Base-by-base conservation (phyloP, 2,888 invertebrate species). In the Drosophila recens region DNA sequence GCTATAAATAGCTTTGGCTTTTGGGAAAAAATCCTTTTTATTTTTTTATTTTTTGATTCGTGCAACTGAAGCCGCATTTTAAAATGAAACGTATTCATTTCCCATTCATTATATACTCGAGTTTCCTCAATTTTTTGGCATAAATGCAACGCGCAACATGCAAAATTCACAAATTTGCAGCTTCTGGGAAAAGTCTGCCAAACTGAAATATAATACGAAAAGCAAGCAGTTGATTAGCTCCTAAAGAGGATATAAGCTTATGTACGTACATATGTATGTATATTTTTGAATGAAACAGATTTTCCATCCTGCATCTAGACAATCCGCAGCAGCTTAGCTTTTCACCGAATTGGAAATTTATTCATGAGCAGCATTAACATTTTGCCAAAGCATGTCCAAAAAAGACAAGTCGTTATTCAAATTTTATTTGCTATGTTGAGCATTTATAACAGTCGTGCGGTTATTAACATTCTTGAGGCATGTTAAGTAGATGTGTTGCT, bases 301-400 rank as follows among this genome's bases (percentile, higher is more conserved):
- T 34, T 45, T 23, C 23, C 30, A 45, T 6, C 9, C 34, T 36
- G 45, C 23, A 45, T 17, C 34, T 23, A 45, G 46, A 30, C 15
- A 58, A 48, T 38, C 36, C 15, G 57, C 57, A 58, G 46, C 57
- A 38, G 57, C 23, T 38, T 46, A 17, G 46, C 30, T 48, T 45
- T 53, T 27, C 45, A 53, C 15, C 34, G 6, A 45, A 9, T 45
- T 53, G 62, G 36, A 62, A 62, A 53, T 62, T 62, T 45, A 36
- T 62, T 59, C 34, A 62, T 53, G 62, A 43, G 53, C 9, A 34
- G 36, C 43, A 43, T 58, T 38, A 38, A 48, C 45, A 58, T 58
- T 36, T 27, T 30, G 1, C 38, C 3, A 58, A 38, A 46, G 15
- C 13, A 30, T 54, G 52, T 1, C n/a, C 2, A 6, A 27, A 38